phyloP scores from a whole-genome alignment of 2,797 vertebrate genomes.

The Tokudaia muenninki region DNA sequence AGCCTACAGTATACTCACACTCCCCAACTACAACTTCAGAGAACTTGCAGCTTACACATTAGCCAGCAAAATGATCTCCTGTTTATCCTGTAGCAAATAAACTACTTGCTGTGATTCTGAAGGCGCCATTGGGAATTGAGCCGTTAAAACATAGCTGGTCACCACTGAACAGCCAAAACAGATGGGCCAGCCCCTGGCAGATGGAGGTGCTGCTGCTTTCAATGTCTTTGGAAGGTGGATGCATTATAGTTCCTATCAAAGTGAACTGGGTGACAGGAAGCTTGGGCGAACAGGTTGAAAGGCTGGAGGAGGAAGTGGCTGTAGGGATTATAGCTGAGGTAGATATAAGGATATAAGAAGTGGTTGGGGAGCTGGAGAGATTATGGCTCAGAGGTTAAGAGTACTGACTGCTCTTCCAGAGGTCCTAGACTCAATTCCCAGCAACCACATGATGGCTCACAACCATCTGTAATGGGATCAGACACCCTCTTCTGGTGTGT shows the following conservation, averaged over 20 bases:
- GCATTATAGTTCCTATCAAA: background rate
- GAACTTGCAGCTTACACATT: background rate
- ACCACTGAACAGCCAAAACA: constrained; percentile 9
- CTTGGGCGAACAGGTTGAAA: background rate
- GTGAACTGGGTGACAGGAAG: background rate
- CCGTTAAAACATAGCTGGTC: background rate
- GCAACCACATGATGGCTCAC: no score
- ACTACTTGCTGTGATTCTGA: constrained; percentile 47
- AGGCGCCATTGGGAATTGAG: background rate
- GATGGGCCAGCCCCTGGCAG: background rate
- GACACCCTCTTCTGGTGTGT: no score
- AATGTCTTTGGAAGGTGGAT: background rate
- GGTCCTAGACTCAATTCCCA: no score
- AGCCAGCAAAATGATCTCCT: constrained; percentile 42
- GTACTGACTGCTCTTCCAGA: no score
- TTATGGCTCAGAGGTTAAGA: no score
- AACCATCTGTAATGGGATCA: no score
- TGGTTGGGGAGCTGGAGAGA: background rate
- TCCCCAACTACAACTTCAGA: background rate
- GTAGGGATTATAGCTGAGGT: background rate
- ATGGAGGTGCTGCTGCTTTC: background rate
- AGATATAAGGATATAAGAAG: background rate
- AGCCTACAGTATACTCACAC: background rate
- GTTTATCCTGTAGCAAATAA: constrained; percentile 47
- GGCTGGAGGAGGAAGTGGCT: background rate